A percentile compares a stretch with the other conserved stretches of the same genome.
Evolutionary conservation across 2,113 vertebrate species (phyloP).

Genomic region (Megaceryle torquata): DNA sequence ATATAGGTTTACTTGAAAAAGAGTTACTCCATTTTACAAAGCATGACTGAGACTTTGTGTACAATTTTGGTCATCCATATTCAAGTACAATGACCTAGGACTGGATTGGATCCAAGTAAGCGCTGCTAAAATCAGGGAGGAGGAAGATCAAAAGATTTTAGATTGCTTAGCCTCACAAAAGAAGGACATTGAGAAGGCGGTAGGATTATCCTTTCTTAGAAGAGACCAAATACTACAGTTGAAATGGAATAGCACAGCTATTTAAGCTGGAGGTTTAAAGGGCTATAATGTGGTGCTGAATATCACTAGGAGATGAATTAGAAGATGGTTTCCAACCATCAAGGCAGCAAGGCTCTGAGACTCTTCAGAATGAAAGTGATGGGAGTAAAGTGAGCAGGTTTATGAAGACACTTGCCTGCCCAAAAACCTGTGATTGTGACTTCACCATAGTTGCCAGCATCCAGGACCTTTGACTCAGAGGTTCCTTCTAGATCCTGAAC

Average conservation of each 20-base stretch:
- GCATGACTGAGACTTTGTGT: neutral
- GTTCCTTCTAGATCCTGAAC: neutral
- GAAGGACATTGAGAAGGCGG: slow-evolving; percentile 10
- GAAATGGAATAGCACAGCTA: slow-evolving; percentile 18
- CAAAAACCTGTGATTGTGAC: neutral
- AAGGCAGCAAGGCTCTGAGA: neutral
- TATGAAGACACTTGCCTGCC: neutral
- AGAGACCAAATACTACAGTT: slow-evolving; percentile 20
- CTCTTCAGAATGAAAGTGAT: neutral
- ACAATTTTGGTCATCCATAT: neutral
- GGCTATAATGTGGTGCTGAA: neutral
- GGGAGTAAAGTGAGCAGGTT: neutral
- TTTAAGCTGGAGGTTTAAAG: slow-evolving; percentile 39
- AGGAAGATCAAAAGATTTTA: slow-evolving; percentile 47
- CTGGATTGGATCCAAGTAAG: neutral
- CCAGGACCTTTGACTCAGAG: neutral
- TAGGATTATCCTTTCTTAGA: slow-evolving; percentile 56
- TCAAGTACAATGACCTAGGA: neutral
- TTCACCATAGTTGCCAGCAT: neutral
- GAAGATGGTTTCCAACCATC: neutral
- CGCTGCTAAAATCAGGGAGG: slow-evolving; percentile 3
- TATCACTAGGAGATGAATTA: slow-evolving; percentile 2
- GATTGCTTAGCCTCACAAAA: slow-evolving; percentile 26
- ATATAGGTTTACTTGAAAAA: neutral
- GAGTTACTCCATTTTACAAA: neutral